Evolutionary conservation across 2,113 vertebrate species (phyloP).

Genomic region (Cichladusa arquata): DNA sequence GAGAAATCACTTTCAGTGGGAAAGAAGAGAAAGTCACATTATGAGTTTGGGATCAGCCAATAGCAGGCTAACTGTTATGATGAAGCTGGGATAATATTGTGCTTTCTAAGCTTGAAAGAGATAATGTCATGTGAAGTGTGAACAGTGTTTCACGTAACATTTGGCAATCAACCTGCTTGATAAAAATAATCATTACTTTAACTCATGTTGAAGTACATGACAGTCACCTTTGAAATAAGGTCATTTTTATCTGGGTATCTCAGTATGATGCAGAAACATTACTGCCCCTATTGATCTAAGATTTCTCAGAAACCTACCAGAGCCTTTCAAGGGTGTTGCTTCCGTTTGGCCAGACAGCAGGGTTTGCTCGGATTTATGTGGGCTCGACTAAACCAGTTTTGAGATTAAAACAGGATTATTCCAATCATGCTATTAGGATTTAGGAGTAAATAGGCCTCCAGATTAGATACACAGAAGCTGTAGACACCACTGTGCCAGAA

Average conservation of each 20-base stretch:
- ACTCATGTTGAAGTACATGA: not conserved
- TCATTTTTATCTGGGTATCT: not conserved
- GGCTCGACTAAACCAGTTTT: not conserved
- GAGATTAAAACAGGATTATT: constrained; percentile 16
- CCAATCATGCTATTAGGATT: not conserved
- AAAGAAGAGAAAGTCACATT: not conserved
- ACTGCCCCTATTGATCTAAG: not conserved
- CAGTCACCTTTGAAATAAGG: not conserved
- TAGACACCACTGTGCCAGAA: not conserved
- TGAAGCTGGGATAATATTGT: not conserved
- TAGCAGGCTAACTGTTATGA: not conserved
- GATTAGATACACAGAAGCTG: not conserved
- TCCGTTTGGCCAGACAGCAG: not conserved
- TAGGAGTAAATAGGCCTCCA: not conserved
- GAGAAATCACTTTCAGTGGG: not conserved
- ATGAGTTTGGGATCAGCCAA: not conserved
- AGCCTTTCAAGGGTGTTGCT: not conserved
- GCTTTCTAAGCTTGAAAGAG: not conserved
- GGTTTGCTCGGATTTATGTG: not conserved
- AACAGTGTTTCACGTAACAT: not conserved
- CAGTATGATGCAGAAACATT: not conserved
- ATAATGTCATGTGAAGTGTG: not conserved
- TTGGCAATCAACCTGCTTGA: not conserved
- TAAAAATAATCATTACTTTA: not conserved
- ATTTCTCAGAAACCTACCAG: not conserved